Evolutionary conservation across 2,113 vertebrate genomes (phyloP).

Genomic region (Tachuris rubrigastra): DNA sequence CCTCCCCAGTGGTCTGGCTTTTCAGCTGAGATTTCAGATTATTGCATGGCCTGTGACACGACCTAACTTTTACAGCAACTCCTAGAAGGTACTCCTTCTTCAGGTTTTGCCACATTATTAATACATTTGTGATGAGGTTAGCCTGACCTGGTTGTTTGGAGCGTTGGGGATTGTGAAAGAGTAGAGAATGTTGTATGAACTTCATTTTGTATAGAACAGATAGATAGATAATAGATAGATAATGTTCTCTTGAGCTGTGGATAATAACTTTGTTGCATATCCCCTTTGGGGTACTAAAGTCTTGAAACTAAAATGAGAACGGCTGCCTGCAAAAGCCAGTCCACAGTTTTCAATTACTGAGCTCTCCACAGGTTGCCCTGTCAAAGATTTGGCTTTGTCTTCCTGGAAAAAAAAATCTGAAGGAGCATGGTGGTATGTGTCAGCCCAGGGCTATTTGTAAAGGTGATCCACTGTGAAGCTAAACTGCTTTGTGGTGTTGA

Average conservation of each 20-base stretch:
- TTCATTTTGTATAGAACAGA: background rate
- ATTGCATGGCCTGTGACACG: background rate
- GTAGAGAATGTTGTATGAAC: background rate
- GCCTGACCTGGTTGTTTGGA: background rate
- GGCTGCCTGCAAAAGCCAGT: background rate
- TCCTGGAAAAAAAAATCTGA: background rate
- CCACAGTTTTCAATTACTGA: background rate
- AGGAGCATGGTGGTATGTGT: background rate
- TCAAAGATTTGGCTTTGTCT: background rate
- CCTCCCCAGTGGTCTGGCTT: background rate
- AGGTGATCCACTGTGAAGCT: background rate
- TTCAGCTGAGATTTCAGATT: background rate
- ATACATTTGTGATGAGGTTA: background rate
- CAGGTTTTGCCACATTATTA: background rate
- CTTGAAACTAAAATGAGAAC: background rate
- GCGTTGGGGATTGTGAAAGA: background rate
- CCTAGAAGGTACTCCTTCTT: background rate
- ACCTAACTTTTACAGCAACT: background rate
- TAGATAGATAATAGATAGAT: rapidly evolving
- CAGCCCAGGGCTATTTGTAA: background rate
- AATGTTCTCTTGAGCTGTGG: background rate
- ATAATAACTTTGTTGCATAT: background rate
- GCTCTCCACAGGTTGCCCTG: background rate
- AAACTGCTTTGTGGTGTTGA: background rate
- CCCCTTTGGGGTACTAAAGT: background rate